A percentile compares a stretch with the other conserved stretches of the same genome.
phyloP scores from a whole-genome alignment of 1,140 invertebrate genomes.

The Drosophila ananassae region DNA sequence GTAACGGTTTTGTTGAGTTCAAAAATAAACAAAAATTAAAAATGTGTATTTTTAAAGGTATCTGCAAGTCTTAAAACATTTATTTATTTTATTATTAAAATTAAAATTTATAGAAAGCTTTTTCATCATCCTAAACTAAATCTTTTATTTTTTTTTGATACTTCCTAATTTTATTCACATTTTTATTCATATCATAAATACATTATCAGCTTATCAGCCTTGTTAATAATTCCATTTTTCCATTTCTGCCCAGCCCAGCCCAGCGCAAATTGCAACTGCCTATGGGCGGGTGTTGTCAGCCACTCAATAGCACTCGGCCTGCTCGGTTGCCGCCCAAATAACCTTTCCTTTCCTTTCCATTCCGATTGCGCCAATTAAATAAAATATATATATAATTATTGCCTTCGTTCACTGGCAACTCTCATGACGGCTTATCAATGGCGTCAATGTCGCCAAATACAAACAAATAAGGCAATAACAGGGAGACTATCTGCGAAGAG shows the following conservation, averaged over 20 bases:
- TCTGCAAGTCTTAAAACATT: no score
- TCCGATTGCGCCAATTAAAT: slow-evolving; percentile 72
- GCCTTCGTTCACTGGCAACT: slow-evolving; percentile 47
- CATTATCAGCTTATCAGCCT: slow-evolving; percentile 6
- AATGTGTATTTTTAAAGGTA: no score
- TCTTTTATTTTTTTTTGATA: not conserved
- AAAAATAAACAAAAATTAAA: no score
- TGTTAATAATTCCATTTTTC: slow-evolving; percentile 1
- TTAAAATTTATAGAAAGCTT: no score
- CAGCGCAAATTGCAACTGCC: slow-evolving; percentile 20
- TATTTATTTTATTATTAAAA: no score
- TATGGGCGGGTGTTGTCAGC: slow-evolving; percentile 11
- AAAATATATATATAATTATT: slow-evolving; percentile 62
- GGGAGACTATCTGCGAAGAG: slow-evolving; percentile 2
- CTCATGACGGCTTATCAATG: slow-evolving; percentile 64
- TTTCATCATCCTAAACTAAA: not conserved
- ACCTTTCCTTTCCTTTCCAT: slow-evolving; percentile 67
- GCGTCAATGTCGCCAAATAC: slow-evolving; percentile 53
- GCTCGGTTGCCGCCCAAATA: slow-evolving; percentile 68
- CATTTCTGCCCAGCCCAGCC: not conserved
- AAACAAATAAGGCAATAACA: slow-evolving; percentile 17
- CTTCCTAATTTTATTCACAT: not conserved
- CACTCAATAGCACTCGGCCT: slow-evolving; percentile 30
- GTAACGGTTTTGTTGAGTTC: slow-evolving; percentile 4
- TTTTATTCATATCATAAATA: not conserved